These are phyloP conservation scores for Cataglyphis cursor DNA, from an alignment of 2,888 invertebrate genomes.

Conservation along the genomic window DNA sequence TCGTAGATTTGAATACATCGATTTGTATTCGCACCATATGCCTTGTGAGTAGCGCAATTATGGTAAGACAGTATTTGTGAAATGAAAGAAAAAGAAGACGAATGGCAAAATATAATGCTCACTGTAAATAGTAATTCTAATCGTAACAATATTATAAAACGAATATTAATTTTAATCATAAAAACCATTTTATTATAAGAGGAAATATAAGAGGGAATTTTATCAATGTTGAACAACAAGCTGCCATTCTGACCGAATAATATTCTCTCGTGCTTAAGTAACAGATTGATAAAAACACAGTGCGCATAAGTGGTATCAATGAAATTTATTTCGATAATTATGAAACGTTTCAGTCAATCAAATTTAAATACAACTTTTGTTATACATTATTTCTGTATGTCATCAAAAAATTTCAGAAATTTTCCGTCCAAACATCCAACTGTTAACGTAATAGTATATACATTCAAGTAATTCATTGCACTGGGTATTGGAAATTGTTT, in stretches of 20 bases:
- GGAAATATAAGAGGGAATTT: slow-evolving; percentile 42
- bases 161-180: slow-evolving; percentile 62
- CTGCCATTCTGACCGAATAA: slow-evolving; percentile 53
- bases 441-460: slow-evolving; percentile 59
- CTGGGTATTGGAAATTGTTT: not conserved
- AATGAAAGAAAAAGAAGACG: not conserved
- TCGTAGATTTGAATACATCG: slow-evolving; percentile 23
- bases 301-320: not conserved
- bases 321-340: slow-evolving; percentile 22
- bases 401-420: slow-evolving; percentile 61
- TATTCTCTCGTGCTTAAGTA: slow-evolving; percentile 27
- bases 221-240: slow-evolving; percentile 54
- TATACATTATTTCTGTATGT: slow-evolving; percentile 31
- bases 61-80: slow-evolving; percentile 1
- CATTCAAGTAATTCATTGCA: not conserved
- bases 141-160: slow-evolving; percentile 36
- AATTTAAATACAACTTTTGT: slow-evolving; percentile 18
- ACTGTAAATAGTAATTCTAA: slow-evolving; percentile 70
- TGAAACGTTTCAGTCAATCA: not conserved
- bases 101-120: slow-evolving; percentile 62
- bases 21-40: slow-evolving; percentile 55
- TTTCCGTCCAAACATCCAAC: slow-evolving; percentile 72
- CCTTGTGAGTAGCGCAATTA: slow-evolving; percentile 45
- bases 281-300: slow-evolving; percentile 28
- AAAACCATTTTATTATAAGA: slow-evolving; percentile 61